These are phyloP conservation scores for Aspiorhynchus laticeps DNA, from an alignment of 2,113 vertebrate species.

Conservation along the genomic window DNA sequence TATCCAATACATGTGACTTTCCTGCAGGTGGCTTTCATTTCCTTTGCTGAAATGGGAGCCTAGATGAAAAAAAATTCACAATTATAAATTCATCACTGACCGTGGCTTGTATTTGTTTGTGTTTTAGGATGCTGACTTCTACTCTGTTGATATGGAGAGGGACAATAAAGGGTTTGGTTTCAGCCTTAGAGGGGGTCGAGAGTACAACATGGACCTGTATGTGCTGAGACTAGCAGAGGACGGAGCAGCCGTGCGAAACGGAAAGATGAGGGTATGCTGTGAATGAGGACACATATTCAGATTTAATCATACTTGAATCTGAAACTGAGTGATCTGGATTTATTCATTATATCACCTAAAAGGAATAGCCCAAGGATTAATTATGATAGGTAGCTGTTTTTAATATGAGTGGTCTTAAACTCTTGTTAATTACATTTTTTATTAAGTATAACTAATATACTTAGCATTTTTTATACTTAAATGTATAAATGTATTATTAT, in stretches of 20 bases:
- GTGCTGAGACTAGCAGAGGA: constrained; percentile 96
- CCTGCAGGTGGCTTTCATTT: constrained; percentile 68
- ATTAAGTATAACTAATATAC: too few relatives aligned
- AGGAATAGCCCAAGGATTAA: not conserved
- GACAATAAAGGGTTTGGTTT: constrained; percentile 99
- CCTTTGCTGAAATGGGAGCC: constrained; percentile 59
- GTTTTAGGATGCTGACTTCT: constrained; percentile 89
- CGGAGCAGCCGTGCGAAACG: constrained; percentile 92
- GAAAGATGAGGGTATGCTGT: constrained; percentile 92
- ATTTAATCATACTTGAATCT: not conserved
- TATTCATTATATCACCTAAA: not conserved
- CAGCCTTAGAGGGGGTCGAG: constrained; percentile 93
- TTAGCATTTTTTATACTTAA: too few relatives aligned
- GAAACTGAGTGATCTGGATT: not conserved
- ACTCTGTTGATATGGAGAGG: constrained; percentile 95
- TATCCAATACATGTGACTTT: constrained; percentile 64
- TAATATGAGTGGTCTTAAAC: not conserved
- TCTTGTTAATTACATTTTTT: not conserved
- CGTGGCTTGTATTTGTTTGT: constrained; percentile 37
- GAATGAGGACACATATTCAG: not conserved
- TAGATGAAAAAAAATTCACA: constrained; percentile 30
- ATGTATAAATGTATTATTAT: not conserved
- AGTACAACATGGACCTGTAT: constrained; percentile 99
- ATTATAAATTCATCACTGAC: constrained; percentile 44
- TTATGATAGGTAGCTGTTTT: not conserved